Conservation (phyloP, 2,113 vertebrate species). For the Scolopax mira region DNA sequence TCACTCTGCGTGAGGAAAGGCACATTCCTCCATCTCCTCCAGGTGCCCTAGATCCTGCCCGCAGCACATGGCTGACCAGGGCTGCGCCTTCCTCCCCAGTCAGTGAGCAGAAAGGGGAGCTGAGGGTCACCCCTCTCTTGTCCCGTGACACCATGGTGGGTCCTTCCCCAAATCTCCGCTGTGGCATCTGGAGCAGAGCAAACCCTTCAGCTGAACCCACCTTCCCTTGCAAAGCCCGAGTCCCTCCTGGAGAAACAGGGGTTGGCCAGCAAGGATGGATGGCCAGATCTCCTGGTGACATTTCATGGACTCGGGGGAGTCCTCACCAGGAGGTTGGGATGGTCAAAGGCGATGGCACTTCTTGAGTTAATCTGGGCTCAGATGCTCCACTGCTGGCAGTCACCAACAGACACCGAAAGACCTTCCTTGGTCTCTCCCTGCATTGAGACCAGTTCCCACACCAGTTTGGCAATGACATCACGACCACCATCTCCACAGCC, state of each 20-base stretch:
- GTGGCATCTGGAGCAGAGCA: not conserved
- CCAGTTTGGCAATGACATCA: not conserved
- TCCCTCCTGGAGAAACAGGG: not conserved
- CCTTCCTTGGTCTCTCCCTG: not conserved
- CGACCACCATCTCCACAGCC: not conserved
- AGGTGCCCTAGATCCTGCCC: not conserved
- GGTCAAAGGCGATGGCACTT: not conserved
- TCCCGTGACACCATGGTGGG: rapidly evolving
- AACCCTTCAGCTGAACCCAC: not conserved
- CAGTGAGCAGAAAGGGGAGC: not conserved
- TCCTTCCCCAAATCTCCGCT: not conserved
- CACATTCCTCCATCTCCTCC: not conserved
- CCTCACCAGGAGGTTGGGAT: not conserved
- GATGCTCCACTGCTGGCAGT: not conserved
- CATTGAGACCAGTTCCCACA: not conserved
- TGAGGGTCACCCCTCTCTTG: not conserved
- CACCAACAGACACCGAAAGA: not conserved
- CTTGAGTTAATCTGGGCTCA: not conserved
- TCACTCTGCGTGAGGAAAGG: not conserved
- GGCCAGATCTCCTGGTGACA: not conserved
- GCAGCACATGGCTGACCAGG: rapidly evolving
- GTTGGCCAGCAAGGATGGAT: not conserved
- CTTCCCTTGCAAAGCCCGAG: not conserved
- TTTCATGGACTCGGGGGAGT: not conserved
- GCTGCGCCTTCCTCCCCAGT: not conserved